Conservation (phyloP, 2,113 vertebrate species). For the Alligator sinensis region DNA sequence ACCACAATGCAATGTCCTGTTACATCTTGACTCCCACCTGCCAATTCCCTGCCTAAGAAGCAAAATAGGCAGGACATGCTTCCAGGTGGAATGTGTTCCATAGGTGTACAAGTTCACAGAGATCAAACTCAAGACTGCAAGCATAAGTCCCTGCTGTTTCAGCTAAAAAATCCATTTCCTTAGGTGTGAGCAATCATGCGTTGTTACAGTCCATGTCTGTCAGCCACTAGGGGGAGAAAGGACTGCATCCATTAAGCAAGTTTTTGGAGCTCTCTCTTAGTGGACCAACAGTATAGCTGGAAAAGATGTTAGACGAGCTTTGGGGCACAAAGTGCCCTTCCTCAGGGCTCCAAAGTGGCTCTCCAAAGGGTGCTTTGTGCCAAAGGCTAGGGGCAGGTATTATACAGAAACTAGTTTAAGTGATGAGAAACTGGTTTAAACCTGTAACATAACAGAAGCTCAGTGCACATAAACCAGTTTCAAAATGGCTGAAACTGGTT, state of each 20-base stretch:
- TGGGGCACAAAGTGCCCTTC: too few relatives aligned
- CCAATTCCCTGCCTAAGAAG: neutral
- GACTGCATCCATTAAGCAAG: neutral
- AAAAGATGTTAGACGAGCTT: neutral
- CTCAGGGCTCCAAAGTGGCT: too few relatives aligned
- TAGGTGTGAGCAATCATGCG: neutral
- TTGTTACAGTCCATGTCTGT: neutral
- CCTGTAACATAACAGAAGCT: too few relatives aligned
- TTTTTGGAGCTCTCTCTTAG: neutral
- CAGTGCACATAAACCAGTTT: too few relatives aligned
- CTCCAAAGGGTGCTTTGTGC: too few relatives aligned
- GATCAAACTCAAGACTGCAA: neutral
- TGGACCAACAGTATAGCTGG: neutral
- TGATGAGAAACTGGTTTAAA: too few relatives aligned
- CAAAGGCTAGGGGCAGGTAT: too few relatives aligned
- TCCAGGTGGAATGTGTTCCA: neutral
- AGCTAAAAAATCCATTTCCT: neutral
- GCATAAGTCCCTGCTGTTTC: accelerated
- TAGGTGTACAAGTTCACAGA: neutral
- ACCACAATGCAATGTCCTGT: neutral
- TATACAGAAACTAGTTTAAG: too few relatives aligned
- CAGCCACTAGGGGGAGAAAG: constrained; percentile 25
- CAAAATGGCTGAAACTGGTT: too few relatives aligned
- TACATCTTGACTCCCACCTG: neutral
- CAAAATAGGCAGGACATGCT: neutral